Percentiles rank a stretch among this genome's conserved stretches.
Evolutionary conservation across 2,888 invertebrate genomes (phyloP).

Genomic region (Hartigia nigra): DNA sequence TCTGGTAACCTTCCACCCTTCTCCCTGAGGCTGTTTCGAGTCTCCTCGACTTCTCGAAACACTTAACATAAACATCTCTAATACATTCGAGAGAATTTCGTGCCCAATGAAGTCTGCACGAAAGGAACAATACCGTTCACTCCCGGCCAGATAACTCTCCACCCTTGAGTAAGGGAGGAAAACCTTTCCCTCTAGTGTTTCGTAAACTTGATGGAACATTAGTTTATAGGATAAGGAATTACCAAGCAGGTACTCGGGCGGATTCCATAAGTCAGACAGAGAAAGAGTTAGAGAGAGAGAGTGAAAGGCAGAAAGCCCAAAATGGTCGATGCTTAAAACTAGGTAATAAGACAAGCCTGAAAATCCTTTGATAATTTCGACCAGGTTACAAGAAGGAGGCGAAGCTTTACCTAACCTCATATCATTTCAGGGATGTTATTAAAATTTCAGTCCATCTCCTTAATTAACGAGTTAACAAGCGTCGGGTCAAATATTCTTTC

Average conservation of each 20-base stretch:
- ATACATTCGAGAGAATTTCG: slow-evolving; percentile 10
- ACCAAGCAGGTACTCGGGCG: background rate
- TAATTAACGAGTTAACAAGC: slow-evolving; percentile 55
- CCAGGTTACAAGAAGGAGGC: slow-evolving; percentile 38
- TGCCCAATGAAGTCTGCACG: slow-evolving; percentile 13
- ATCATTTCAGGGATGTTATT: slow-evolving; percentile 56
- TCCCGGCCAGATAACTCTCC: background rate
- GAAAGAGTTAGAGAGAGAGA: background rate
- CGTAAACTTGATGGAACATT: slow-evolving; percentile 32
- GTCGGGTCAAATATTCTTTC: background rate
- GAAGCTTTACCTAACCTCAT: slow-evolving; percentile 24
- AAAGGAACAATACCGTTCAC: slow-evolving; percentile 4
- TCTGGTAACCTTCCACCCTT: background rate
- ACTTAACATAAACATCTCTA: slow-evolving; percentile 3
- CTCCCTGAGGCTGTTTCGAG: background rate
- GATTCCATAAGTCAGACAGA: background rate
- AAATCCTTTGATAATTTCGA: slow-evolving; percentile 49
- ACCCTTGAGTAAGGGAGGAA: background rate
- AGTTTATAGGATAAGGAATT: slow-evolving; percentile 14
- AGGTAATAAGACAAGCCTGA: slow-evolving; percentile 5
- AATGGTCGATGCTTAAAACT: slow-evolving; percentile 12
- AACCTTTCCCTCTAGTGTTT: slow-evolving; percentile 18
- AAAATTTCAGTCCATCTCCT: slow-evolving; percentile 42
- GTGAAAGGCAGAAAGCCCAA: slow-evolving; percentile 3
- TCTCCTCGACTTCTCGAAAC: background rate